These are phyloP conservation scores for Cephus spinipes DNA, from an alignment of 2,888 invertebrate genomes.

Conservation along the genomic window DNA sequence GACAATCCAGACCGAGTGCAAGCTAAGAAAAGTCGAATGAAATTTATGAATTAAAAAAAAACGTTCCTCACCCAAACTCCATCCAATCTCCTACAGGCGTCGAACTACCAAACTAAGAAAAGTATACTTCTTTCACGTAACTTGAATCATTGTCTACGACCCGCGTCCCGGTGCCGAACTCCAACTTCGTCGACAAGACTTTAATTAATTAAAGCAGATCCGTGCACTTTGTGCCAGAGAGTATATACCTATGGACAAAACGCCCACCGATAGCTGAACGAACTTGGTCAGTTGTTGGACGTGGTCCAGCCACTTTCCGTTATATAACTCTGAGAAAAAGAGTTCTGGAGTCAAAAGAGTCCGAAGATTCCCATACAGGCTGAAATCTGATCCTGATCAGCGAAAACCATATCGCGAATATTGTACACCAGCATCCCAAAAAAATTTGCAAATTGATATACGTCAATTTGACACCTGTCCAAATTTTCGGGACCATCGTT, in stretches of 20 bases:
- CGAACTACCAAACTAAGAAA: neutral
- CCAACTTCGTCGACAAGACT: conserved; percentile 32
- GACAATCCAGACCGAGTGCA: too few species aligned
- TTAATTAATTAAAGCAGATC: conserved; percentile 44
- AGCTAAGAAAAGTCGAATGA: neutral
- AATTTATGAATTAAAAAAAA: neutral
- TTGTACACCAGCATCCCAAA: neutral
- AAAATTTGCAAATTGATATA: neutral
- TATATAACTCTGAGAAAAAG: neutral
- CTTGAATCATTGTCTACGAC: conserved; percentile 29
- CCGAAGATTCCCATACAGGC: neutral
- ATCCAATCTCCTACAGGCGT: neutral
- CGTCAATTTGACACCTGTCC: neutral
- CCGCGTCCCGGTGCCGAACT: conserved; percentile 14
- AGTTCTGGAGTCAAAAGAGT: too few species aligned
- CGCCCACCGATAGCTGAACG: conserved; percentile 18
- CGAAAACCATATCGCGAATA: neutral
- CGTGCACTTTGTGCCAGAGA: conserved; percentile 24
- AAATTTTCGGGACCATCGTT: neutral
- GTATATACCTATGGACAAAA: neutral
- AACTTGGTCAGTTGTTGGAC: conserved; percentile 32
- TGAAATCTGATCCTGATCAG: neutral
- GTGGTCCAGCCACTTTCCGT: neutral
- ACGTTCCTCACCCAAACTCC: neutral
- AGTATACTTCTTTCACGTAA: neutral